Evolutionary conservation across 2,888 invertebrate species (phyloP).

Genomic region (Drosophila borborema): DNA sequence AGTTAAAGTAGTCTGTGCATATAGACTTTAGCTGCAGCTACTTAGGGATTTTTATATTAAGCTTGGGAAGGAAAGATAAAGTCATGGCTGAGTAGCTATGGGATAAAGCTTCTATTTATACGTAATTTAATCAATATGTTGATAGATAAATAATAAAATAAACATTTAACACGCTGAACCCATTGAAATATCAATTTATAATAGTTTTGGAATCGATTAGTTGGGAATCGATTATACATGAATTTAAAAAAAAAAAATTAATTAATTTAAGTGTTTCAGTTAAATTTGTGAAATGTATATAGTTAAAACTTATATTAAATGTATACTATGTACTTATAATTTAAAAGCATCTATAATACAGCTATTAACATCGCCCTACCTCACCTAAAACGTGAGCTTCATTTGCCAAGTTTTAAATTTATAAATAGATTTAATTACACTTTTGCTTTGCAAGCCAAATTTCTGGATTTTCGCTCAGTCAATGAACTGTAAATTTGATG

Average conservation of each 20-base stretch:
- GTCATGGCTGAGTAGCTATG: neutral
- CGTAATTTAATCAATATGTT: neutral
- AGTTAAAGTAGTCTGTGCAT: constrained; percentile 23
- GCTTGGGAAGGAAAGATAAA: constrained; percentile 3
- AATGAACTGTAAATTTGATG: constrained; percentile 11
- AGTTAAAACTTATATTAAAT: neutral
- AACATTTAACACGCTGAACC: too few species aligned
- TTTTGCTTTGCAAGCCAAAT: constrained; percentile 4
- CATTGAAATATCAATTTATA: neutral
- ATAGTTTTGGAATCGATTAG: too few species aligned
- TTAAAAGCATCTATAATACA: too few species aligned
- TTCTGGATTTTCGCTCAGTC: neutral
- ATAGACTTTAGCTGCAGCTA: constrained; percentile 30
- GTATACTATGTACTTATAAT: neutral
- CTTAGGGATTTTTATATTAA: constrained; percentile 8
- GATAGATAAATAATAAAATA: neutral
- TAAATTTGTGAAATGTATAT: too few species aligned
- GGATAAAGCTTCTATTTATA: neutral
- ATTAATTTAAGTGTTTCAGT: too few species aligned
- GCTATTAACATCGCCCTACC: too few species aligned
- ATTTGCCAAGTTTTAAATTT: neutral
- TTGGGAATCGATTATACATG: too few species aligned
- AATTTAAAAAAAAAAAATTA: too few species aligned
- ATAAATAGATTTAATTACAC: constrained; percentile 12
- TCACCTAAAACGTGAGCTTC: neutral